phyloP scores from a whole-genome alignment of 2,888 invertebrate genomes.

The Diogma glabrata region DNA sequence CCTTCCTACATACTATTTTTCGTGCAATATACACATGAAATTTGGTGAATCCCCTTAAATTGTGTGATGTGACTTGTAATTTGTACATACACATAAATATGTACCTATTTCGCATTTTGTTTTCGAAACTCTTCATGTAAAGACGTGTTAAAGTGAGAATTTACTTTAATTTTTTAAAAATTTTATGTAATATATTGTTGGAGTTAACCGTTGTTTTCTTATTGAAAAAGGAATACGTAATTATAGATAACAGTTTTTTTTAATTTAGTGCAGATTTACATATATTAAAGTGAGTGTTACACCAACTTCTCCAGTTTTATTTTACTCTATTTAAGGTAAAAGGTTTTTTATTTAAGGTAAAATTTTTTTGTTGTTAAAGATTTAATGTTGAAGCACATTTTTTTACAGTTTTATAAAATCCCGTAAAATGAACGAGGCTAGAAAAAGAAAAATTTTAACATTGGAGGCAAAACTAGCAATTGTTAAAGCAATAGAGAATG shows the following conservation, averaged over 20 bases:
- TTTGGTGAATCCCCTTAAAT: background rate
- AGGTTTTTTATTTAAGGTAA: constrained; percentile 2
- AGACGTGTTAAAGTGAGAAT: background rate
- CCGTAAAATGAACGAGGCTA: background rate
- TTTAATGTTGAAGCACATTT: constrained; percentile 2
- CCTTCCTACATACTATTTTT: background rate
- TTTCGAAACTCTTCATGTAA: constrained; percentile 1
- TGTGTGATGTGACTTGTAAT: too few relatives aligned
- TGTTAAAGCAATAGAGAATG: background rate
- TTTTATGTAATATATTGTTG: constrained; percentile 1
- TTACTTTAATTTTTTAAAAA: background rate
- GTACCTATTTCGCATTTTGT: background rate
- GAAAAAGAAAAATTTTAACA: background rate
- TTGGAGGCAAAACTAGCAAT: background rate
- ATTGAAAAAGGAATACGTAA: too few relatives aligned
- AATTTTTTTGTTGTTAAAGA: background rate
- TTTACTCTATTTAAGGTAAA: background rate
- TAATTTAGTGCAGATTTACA: too few relatives aligned
- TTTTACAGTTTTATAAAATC: background rate
- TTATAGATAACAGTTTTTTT: too few relatives aligned
- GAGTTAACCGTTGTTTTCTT: background rate
- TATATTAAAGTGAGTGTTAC: too few relatives aligned
- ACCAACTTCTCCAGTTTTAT: background rate
- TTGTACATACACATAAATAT: too few relatives aligned
- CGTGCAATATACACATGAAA: background rate